A percentile compares a stretch with the other conserved stretches of the same genome.
Evolutionary conservation across 2,797 vertebrate genomes (phyloP).

Genomic region (Poliocrania exsul): DNA sequence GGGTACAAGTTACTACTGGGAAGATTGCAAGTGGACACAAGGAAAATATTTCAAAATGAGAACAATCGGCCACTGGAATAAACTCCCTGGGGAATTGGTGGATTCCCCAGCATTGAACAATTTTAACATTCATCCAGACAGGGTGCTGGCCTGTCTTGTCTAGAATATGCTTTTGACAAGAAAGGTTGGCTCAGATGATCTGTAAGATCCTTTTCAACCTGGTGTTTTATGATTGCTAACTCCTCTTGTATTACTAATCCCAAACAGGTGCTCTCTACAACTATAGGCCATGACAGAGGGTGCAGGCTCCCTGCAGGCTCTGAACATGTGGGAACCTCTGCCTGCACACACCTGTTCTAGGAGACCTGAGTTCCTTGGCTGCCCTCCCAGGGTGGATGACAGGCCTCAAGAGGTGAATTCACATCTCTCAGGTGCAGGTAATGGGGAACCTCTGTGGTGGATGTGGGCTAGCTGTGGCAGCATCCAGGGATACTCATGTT

Average conservation of each 20-base stretch:
- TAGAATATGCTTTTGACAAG: neutral
- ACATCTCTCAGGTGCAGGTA: rapidly evolving
- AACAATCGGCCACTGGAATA: neutral
- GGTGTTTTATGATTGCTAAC: neutral
- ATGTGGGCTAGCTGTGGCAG: neutral
- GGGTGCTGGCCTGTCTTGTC: neutral
- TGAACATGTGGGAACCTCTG: neutral
- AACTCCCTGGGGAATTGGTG: neutral
- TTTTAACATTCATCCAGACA: neutral
- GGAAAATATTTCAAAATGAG: neutral
- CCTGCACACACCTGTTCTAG: neutral
- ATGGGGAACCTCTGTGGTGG: rapidly evolving
- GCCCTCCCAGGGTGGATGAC: rapidly evolving
- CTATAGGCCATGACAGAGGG: rapidly evolving
- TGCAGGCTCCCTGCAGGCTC: rapidly evolving
- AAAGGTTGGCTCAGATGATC: neutral
- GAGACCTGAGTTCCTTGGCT: neutral
- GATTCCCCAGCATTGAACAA: neutral
- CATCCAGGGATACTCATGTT: rapidly evolving
- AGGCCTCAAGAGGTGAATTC: rapidly evolving
- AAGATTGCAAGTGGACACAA: neutral
- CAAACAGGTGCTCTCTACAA: rapidly evolving
- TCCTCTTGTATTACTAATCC: neutral
- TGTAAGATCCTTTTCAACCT: neutral
- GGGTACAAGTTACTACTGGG: neutral